Base-by-base conservation (phyloP, 2,888 invertebrate genomes). In the Drosophila pullipes region DNA sequence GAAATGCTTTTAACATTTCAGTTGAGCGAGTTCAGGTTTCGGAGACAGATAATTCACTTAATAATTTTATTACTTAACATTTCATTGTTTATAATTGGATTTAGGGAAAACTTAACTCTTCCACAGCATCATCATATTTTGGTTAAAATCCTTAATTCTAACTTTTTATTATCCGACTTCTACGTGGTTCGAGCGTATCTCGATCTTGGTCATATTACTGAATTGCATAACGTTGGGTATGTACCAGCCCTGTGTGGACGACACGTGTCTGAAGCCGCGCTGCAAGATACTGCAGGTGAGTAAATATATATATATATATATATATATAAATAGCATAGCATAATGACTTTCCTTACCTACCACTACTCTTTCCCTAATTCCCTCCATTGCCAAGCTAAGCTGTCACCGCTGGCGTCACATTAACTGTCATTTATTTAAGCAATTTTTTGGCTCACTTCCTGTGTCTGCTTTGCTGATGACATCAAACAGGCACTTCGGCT, bases 171-270 rank as follows among this genome's bases (percentile, higher is more conserved):
- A 25, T 50, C 16, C 11, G 49, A 25, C 9, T 10, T 35, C 50
- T 94, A 98, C 97, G 94, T 99, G 99, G 99, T 99, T 99, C 95
- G 99, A 99, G 95, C 96, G 99, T 85, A 95, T 99, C 91, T 99
- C 99, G 91, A 99, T 99, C 97, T 95, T 98, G 94, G 99, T 99
- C 80, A 99, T 99, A 92, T 95, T 99, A 88, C 95, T 99, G 92
- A 99, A 99, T 95, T 99, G 99, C 95, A 95, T 99, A 85, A 99
- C 99, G 18, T 95, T 99, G 91, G 99, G 99, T 75, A 99, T 99
- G 99, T 99, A 99, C 94, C 98, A 99, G 94, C 99, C 99, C 31
- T 99, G 99, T 94, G 97, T 97, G 91, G 99, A 98, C 94, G 97
- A 98, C 91, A 95, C 96, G 89, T 99, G 99, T 94, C 94, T 96